Evolutionary conservation across 2,113 vertebrate genomes (phyloP), one percentile per base, ranked within the genome.

Genomic region (Heterotis niloticus): DNA sequence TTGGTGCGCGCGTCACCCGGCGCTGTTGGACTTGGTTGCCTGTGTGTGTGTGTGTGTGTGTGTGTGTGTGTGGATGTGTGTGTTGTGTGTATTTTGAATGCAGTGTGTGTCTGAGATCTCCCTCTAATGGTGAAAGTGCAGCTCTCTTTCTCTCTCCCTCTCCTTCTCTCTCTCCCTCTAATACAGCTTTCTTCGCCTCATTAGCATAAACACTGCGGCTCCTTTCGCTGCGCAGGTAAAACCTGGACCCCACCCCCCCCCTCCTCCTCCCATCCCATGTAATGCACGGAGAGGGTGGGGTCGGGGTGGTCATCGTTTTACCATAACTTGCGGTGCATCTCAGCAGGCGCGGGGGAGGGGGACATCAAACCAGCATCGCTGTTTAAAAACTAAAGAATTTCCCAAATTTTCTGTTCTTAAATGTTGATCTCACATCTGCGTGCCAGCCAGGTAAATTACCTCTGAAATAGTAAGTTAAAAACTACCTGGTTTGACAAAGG

Each of bases 101-200:
- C 91, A 90, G 89, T 91, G 92, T 90, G 94, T 94, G 96, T 96
- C 95, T 91, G 94, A 98, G 94, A 96, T 98, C 97, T 98, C 97
- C 97, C 97, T 98, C 97, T 99, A 98, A 98, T 96, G 96, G 96
- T 94, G 93, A 93, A 95, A 98, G 95, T 93, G 94, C 93, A 93
- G 93, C 90, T 87, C 88, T 94, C 92, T 93, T 91, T 90, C 92
- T 89, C 92, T 44, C 7, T 44, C 34, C 7, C 34, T 44, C 34
- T 44, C 34, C n/a, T n/a, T 44, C 34, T 44, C 34, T 44, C 34
- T 44, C 34, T 44, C 93, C 91, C 92, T 92, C 93, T 92, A 93
- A 94, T 93, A 94, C 91, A 93, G 88, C 91, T 92, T 93, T 94
- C 92, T 95, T 92, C 93, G 92, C 91, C 94, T 98, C 95, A 98